Evolutionary conservation across 2,113 vertebrate genomes (phyloP).

Genomic region (Myocastor coypus): DNA sequence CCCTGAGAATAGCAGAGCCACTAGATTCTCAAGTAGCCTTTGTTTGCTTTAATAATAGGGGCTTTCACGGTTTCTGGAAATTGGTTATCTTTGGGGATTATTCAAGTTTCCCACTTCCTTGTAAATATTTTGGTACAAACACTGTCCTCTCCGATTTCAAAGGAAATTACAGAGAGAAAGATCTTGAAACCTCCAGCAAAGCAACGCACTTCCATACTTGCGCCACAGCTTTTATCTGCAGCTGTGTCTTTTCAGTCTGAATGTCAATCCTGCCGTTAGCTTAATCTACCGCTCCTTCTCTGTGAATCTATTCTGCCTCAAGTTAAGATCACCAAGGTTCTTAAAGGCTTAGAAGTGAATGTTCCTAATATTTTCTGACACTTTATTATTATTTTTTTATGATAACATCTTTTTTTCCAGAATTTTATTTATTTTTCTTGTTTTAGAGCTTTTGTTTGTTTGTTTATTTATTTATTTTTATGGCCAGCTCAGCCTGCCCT

Average conservation of each 20-base stretch:
- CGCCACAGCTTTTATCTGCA: background rate
- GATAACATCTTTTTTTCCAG: too few relatives aligned
- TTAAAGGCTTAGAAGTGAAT: background rate
- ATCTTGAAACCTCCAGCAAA: background rate
- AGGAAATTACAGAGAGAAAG: constrained; percentile 7
- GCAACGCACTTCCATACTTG: background rate
- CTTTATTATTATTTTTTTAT: too few relatives aligned
- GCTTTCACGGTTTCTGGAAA: background rate
- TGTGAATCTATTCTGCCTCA: background rate
- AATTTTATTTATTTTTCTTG: too few relatives aligned
- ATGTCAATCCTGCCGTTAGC: background rate
- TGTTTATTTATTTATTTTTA: too few relatives aligned
- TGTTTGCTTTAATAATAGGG: constrained; percentile 36
- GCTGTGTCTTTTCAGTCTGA: background rate
- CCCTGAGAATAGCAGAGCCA: background rate
- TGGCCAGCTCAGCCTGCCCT: too few relatives aligned
- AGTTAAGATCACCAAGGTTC: background rate
- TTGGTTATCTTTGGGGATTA: constrained; percentile 13
- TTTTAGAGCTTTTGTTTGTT: too few relatives aligned
- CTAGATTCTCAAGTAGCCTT: background rate
- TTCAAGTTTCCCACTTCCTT: constrained; percentile 47
- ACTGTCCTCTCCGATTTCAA: constrained; percentile 56
- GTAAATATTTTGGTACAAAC: constrained; percentile 65
- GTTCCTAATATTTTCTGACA: background rate
- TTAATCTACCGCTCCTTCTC: background rate